Evolutionary conservation across 2,888 invertebrate species (phyloP).

Genomic region (Temnothorax ravouxi): DNA sequence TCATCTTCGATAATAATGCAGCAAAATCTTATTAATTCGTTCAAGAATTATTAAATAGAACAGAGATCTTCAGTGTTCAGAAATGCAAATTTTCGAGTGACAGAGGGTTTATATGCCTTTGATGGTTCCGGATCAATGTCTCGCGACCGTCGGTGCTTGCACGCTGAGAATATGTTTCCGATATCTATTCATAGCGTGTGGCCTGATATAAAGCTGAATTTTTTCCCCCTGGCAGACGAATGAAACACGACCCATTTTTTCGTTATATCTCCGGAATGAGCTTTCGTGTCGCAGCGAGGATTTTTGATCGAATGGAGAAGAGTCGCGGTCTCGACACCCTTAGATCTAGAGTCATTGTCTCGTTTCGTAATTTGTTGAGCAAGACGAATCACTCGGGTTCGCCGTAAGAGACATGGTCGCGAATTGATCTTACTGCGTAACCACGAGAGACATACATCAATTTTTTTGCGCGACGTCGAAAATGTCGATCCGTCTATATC

Average conservation of each 20-base stretch:
- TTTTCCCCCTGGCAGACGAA: not conserved
- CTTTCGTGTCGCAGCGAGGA: not conserved
- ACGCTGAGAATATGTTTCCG: slow-evolving; percentile 34
- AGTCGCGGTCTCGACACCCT: not conserved
- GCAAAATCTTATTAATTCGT: not conserved
- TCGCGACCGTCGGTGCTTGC: slow-evolving; percentile 31
- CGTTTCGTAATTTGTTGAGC: slow-evolving; percentile 24
- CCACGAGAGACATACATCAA: not conserved
- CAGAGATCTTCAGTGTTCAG: not conserved
- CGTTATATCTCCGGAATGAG: not conserved
- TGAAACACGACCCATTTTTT: slow-evolving; percentile 3
- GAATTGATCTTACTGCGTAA: not conserved
- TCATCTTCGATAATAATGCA: not conserved
- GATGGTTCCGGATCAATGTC: slow-evolving; percentile 11
- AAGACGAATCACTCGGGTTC: slow-evolving; percentile 32
- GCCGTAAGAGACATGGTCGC: not conserved
- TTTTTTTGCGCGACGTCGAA: slow-evolving; percentile 8
- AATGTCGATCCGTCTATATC: slow-evolving; percentile 24
- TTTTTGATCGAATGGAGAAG: slow-evolving; percentile 13
- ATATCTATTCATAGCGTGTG: slow-evolving; percentile 61
- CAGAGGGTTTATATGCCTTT: not conserved
- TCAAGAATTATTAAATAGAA: not conserved
- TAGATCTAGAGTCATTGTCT: slow-evolving; percentile 1
- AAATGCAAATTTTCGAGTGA: slow-evolving; percentile 26
- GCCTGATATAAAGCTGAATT: slow-evolving; percentile 22